Evolutionary conservation across 1,140 invertebrate species (phyloP), one percentile per base, ranked within the genome.

Genomic region (Cotesia glomerata): DNA sequence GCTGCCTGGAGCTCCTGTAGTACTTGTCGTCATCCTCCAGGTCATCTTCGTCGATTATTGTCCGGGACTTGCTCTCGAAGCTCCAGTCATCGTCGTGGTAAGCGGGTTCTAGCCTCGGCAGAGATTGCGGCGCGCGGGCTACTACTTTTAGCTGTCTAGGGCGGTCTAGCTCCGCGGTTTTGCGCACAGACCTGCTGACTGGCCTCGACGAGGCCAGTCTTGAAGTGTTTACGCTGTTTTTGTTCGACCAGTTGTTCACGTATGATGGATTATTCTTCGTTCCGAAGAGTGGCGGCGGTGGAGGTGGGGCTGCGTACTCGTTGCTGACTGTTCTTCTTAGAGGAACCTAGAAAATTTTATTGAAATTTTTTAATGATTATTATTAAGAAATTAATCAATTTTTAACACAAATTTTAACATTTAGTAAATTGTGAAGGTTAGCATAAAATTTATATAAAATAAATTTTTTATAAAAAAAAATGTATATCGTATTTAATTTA

Each of bases 311-410:
- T 14, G 83, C 84, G 71, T 87, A 87, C 26, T 88, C 85, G 64
- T 87, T 87, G 61, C 74, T 87, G 2, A 88, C 85, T 39, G 87
- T 87, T 56, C 86, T 79, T 69, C 84, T 81, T 59, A 88, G 75
- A 49, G 78, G 63, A 4, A 80, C 75, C 2, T 26, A 3, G 3
- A 26, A 26, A 2, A 26, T 26, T 26, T 87, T 84, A 63, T 81
- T n/a, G n/a, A n/a, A n/a, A n/a, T n/a, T n/a, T n/a, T n/a, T n/a
- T n/a, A n/a, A n/a, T n/a, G n/a, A n/a, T n/a, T n/a, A n/a, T n/a
- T n/a, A n/a, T n/a, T n/a, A n/a, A n/a, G n/a, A n/a, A n/a, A n/a
- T n/a, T n/a, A n/a, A n/a, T n/a, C n/a, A n/a, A n/a, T n/a, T n/a
- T n/a, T n/a, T n/a, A n/a, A n/a, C n/a, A n/a, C n/a, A n/a, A n/a